Percentiles rank a stretch among this genome's conserved stretches.
These are phyloP conservation scores for Formica exsecta DNA, from an alignment of 1,140 invertebrate species.

Conservation along the genomic window DNA sequence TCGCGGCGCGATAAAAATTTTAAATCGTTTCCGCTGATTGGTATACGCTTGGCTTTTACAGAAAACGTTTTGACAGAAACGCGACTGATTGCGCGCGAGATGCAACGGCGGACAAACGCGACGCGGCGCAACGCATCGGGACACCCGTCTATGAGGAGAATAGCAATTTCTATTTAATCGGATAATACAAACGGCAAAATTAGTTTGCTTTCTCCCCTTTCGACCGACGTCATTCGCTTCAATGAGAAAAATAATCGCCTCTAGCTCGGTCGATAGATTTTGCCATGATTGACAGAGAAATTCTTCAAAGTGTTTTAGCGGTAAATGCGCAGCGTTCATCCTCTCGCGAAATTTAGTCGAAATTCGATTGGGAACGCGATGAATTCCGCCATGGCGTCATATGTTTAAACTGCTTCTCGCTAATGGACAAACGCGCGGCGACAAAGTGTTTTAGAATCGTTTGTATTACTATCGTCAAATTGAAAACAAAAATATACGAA, in stretches of 20 bases:
- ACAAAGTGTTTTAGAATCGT: not conserved
- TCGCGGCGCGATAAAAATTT: constrained; percentile 30
- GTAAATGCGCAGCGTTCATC: constrained; percentile 1
- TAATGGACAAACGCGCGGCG: constrained; percentile 24
- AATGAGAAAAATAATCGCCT: constrained; percentile 11
- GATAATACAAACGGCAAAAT: constrained; percentile 13
- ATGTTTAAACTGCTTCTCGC: constrained; percentile 33
- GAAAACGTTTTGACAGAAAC: not conserved
- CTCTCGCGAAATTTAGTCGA: constrained; percentile 32
- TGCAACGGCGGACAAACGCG: too few species aligned
- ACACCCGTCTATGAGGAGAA: not conserved
- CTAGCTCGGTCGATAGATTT: not conserved
- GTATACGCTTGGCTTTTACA: not conserved
- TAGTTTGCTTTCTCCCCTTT: constrained; percentile 8
- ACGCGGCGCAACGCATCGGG: not conserved
- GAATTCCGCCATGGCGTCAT: constrained; percentile 9
- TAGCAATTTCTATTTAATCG: constrained; percentile 18
- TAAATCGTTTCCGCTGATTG: constrained; percentile 19
- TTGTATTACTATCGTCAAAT: not conserved
- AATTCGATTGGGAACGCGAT: constrained; percentile 15
- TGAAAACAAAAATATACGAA: constrained; percentile 15
- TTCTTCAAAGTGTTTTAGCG: constrained; percentile 23
- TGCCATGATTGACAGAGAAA: not conserved
- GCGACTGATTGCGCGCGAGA: not conserved
- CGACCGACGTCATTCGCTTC: not conserved